Percentiles rank a stretch among this genome's conserved stretches.
phyloP scores from a whole-genome alignment of 2,113 vertebrate genomes.

The Mionectes macconnelli region DNA sequence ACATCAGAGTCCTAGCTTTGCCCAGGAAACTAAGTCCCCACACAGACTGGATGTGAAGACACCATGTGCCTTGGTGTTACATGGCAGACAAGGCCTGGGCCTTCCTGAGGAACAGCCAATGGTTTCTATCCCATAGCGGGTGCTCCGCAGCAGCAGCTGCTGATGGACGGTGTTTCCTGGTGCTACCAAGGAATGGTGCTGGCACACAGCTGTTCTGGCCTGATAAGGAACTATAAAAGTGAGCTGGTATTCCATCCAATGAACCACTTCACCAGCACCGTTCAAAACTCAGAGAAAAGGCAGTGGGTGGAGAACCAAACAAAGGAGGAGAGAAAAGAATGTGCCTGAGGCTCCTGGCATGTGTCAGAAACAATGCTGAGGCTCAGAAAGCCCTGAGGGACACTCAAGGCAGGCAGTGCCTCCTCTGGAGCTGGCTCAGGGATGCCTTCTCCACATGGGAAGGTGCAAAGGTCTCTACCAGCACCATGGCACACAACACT shows the following conservation, averaged over 20 bases:
- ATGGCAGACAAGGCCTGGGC: background rate
- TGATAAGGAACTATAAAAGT: background rate
- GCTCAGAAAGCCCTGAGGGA: background rate
- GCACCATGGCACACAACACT: rapidly evolving
- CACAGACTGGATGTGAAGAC: background rate
- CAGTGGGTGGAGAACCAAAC: background rate
- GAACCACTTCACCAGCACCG: background rate
- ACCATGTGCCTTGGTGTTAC: background rate
- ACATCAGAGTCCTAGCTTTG: background rate
- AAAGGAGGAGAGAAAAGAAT: background rate
- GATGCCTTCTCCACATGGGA: rapidly evolving
- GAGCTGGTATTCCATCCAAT: background rate
- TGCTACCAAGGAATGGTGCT: background rate
- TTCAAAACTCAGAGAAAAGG: background rate
- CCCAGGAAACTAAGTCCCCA: background rate
- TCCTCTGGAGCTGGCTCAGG: background rate
- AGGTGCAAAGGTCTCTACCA: background rate
- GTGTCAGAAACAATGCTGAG: background rate
- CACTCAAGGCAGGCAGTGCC: background rate
- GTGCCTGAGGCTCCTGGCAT: background rate
- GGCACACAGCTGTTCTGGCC: background rate
- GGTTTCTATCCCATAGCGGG: background rate
- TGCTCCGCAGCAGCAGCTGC: background rate
- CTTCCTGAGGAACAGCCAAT: background rate
- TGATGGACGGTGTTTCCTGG: background rate